Evolutionary conservation across 1,140 invertebrate species (phyloP), one percentile per base, ranked within the genome.

Genomic region (Brachystomella parvula): DNA sequence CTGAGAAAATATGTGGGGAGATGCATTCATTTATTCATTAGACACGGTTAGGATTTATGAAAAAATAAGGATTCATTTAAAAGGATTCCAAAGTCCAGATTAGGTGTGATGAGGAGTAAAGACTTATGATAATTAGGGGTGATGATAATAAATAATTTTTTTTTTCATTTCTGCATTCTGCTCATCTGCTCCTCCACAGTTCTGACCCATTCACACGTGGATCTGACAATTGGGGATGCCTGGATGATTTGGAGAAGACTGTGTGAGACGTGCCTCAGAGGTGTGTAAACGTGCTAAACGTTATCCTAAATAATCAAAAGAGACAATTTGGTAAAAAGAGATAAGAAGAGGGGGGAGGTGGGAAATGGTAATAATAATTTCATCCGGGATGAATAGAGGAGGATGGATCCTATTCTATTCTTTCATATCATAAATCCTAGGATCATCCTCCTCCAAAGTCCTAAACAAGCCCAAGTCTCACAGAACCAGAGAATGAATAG

Each of bases 361-460:
- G 49, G 24, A 53, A 17, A 15, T n/a, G n/a, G n/a, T n/a, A 53
- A 19, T 19, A 53, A 17, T 53, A 12, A 26, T 53, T 53, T 53
- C 24, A 17, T 53, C 24, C 3, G 24, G 49, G 6, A 53, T 53
- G 12, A 19, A 17, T 12, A 53, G 24, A 17, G 24, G 49, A 24
- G 49, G 49, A 15, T 53, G 49, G 24, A 15, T 53, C 49, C 49
- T 53, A 53, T 53, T 53, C 49, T 53, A 17, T 6, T 26, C 64
- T 62, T 32, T 24, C 32, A 67, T 44, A 39, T 61, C 69, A 70
- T 70, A 70, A 70, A 70, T 70, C 30, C 28, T 64, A 57, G 65
- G 69, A 70, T 70, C 59, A 70, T 70, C 69, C 65, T 26, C 49
- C 24, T 53, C 9, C 49, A 53, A 53, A 53, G 49, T 15, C 49